Base-by-base conservation (phyloP, 2,113 vertebrate genomes). In the Thamnophis sirtalis region DNA sequence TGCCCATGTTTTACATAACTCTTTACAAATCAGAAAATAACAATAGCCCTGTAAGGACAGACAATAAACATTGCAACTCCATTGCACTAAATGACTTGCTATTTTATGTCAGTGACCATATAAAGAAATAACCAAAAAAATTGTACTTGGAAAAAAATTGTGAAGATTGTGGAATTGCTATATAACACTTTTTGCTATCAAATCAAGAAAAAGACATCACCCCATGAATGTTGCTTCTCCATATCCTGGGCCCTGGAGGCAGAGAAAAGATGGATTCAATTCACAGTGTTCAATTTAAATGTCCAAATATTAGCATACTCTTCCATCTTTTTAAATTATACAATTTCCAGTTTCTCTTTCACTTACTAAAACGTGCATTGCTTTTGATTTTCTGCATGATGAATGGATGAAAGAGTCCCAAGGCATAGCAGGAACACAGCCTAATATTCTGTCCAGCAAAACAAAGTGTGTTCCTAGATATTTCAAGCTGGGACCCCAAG, bases 191-290 rank as follows among this genome's bases (percentile, higher is more conserved):
- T 93, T 56, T 28, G 60, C 89, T 87, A 26, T 58, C 84, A 63
- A 68, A 9, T 91, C 56, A 91, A 93, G 80, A 91, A 88, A 54
- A 91, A 87, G 53, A 89, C 24, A 60, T 87, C 91, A 91, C 28
- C 38, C 43, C 90, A 92, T 92, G 93, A 92, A 95, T 33, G 86
- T 55, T 89, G 93, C 60, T 63, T 95, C 13, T 5, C 92, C 92
- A 93, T 55, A 24, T 92, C 94, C 84, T 86, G 94, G 90, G 92
- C 89, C 94, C 92, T 90, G n/a, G 53, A 95, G 95, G 87, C 93
- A 93, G 93, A 87, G 88, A 94, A 91, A 94, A 93, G 91, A 95
- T 90, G 88, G 94, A 95, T 96, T 96, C 94, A 80, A 80, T 95
- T 96, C 91, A 94, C 55, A 92, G 68, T 89, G 92, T 91, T 94